Conservation (phyloP, 2,797 vertebrate genomes). For the Fistularia tabacaria region DNA sequence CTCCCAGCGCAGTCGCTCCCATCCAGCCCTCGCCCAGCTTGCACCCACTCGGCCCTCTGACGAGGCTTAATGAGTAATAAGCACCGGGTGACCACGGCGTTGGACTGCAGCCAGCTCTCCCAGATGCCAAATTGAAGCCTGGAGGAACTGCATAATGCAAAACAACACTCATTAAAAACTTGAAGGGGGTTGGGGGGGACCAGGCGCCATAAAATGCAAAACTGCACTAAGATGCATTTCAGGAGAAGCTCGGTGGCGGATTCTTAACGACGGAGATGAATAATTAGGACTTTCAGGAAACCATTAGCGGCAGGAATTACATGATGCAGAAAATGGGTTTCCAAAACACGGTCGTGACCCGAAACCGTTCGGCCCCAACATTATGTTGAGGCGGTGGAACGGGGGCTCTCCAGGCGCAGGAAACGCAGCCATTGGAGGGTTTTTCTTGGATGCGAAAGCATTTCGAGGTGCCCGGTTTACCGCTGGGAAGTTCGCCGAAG, state of each 20-base stretch:
- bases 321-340: constrained; percentile 40
- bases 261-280: constrained; percentile 49
- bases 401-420: neutral
- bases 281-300: constrained; percentile 58
- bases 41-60: constrained; percentile 51
- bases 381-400: neutral
- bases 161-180: constrained; percentile 70
- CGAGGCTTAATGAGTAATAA: constrained; percentile 66
- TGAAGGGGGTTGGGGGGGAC: constrained; percentile 35
- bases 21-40: constrained; percentile 41
- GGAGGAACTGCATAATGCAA: constrained; percentile 65
- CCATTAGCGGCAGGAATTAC: constrained; percentile 61
- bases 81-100: constrained; percentile 60
- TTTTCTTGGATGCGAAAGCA: too few relatives aligned
- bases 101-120: constrained; percentile 66
- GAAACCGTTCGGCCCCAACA: neutral
- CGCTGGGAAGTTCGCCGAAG: too few relatives aligned
- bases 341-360: constrained; percentile 13
- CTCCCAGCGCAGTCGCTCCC: constrained; percentile 36
- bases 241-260: constrained; percentile 42
- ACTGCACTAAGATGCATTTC: constrained; percentile 52
- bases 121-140: constrained; percentile 70
- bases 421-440: neutral
- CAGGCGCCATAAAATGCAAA: constrained; percentile 58
- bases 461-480: too few relatives aligned